Evolutionary conservation across 2,113 vertebrate genomes (phyloP).

Genomic region (Diphyllodes magnificus): DNA sequence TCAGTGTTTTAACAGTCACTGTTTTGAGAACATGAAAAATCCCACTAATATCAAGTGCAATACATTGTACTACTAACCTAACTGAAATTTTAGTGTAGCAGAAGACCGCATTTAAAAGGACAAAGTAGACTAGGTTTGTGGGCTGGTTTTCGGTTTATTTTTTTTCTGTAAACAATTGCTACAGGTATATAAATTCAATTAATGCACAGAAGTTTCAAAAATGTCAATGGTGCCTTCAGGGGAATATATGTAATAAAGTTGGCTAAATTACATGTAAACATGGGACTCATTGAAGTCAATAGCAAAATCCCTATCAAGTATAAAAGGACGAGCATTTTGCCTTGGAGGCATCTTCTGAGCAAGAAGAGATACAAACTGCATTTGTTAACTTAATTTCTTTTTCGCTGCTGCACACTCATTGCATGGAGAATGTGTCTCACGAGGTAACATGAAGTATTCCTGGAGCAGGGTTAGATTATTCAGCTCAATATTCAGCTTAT

Average conservation of each 20-base stretch:
- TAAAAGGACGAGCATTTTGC: background rate
- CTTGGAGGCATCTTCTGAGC: background rate
- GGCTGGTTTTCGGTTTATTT: accelerated
- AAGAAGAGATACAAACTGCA: background rate
- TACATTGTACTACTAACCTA: background rate
- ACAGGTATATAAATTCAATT: background rate
- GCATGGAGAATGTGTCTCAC: background rate
- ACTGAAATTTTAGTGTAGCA: background rate
- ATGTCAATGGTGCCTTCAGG: background rate
- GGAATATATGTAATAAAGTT: background rate
- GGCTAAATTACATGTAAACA: background rate
- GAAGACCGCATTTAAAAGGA: background rate
- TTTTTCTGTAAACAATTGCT: background rate
- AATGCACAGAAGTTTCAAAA: background rate
- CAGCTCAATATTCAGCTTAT: background rate
- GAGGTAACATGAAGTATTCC: background rate
- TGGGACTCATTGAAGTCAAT: background rate
- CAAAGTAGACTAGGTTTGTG: background rate
- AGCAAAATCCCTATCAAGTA: background rate
- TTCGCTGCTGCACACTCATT: background rate
- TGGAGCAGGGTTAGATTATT: background rate
- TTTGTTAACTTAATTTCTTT: background rate
- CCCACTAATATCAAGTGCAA: background rate
- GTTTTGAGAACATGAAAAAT: background rate
- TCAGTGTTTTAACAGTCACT: background rate